These are phyloP conservation scores for Antedon mediterranea DNA, from an alignment of 53 echinoderm and acorn worm genomes.

Conservation along the genomic window DNA sequence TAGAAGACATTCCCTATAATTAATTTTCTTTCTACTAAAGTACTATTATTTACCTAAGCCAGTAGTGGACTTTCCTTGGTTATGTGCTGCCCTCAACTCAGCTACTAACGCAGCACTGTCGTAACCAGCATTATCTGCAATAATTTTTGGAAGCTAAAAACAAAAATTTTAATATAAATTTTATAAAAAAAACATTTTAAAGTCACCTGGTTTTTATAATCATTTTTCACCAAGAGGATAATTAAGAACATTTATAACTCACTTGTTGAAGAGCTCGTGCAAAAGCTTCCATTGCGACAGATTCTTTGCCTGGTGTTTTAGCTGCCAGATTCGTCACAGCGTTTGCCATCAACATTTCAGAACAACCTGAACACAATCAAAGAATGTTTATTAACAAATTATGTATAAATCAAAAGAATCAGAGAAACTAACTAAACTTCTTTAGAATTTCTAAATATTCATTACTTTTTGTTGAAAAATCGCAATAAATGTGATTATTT, in stretches of 20 bases:
- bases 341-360: constrained; percentile 99
- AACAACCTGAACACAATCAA: no score
- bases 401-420: no score
- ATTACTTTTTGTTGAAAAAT: no score
- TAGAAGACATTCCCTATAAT: no score
- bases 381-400: no score
- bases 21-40: no score
- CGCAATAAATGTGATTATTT: no score
- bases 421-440: no score
- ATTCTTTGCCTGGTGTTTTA: constrained; percentile 88
- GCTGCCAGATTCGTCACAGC: constrained; percentile 73
- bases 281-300: constrained; percentile 93
- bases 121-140: constrained; percentile 96
- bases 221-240: no score
- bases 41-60: constrained; percentile 94
- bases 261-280: constrained; percentile 85
- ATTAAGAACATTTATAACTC: no score
- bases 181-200: not conserved
- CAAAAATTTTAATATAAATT: not conserved
- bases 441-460: no score
- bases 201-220: no score
- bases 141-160: constrained; percentile 74
- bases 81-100: constrained; percentile 78
- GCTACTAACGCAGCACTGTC: constrained; percentile 77
- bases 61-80: constrained; percentile 53